These are phyloP conservation scores for Agrochola lychnidis DNA, from an alignment of 2,888 invertebrate genomes.

Conservation along the genomic window DNA sequence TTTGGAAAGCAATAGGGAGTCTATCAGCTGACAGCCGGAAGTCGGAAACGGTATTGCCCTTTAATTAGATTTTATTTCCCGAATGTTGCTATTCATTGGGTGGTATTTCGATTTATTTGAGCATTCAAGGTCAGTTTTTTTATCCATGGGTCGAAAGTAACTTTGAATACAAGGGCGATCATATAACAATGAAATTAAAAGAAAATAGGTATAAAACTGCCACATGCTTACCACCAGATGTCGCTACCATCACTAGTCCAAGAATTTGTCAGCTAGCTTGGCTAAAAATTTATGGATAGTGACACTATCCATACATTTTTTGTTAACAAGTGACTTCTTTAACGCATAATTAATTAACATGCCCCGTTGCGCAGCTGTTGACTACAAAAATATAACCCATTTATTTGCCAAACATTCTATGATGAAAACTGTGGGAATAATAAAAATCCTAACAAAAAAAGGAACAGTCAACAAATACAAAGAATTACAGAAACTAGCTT, in stretches of 20 bases:
- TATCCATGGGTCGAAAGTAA: not conserved
- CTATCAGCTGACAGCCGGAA: conserved; percentile 91
- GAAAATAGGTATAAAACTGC: no score
- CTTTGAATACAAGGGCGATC: not conserved
- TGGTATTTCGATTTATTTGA: not conserved
- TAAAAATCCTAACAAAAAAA: no score
- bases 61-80: conserved; percentile 54
- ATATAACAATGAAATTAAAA: no score
- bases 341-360: not conserved
- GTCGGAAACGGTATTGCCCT: conserved; percentile 76
- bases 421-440: no score
- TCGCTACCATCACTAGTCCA: not conserved
- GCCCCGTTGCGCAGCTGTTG: not conserved
- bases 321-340: not conserved
- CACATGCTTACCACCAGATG: not conserved
- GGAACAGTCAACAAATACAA: no score
- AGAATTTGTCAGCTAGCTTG: not conserved
- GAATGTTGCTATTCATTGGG: conserved; percentile 54
- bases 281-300: no score
- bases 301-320: not conserved
- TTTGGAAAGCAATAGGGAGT: conserved; percentile 86
- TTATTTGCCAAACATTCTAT: no score
- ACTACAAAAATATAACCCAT: not conserved
- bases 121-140: conserved; percentile 22
- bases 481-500: no score